These are phyloP conservation scores for Lochmaea capreae DNA, from an alignment of 2,888 invertebrate species.

Conservation along the genomic window DNA sequence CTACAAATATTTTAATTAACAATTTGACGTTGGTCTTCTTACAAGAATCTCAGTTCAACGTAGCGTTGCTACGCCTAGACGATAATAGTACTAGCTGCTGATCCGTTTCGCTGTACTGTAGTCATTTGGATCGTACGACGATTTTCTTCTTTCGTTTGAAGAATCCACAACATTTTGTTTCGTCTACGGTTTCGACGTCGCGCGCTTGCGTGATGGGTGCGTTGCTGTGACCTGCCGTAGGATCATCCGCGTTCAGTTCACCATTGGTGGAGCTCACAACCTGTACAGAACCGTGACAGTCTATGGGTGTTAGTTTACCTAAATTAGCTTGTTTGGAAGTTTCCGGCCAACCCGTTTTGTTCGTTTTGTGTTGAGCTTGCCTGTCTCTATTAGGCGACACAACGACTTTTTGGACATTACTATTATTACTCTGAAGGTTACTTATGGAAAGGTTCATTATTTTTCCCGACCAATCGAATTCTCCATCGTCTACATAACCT, in stretches of 20 bases:
- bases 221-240: constrained; percentile 96
- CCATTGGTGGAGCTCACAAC: constrained; percentile 98
- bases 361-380: constrained; percentile 79
- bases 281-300: constrained; percentile 97
- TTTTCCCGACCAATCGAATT: constrained; percentile 96
- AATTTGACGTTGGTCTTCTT: constrained; percentile 60
- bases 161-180: constrained; percentile 99
- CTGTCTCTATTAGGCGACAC: constrained; percentile 91
- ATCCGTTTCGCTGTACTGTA: constrained; percentile 66
- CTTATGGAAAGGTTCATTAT: constrained; percentile 86
- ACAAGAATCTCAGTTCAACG: constrained; percentile 55
- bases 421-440: constrained; percentile 91
- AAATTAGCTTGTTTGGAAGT: constrained; percentile 84
- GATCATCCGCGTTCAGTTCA: constrained; percentile 94
- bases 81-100: constrained; percentile 65
- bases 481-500: constrained; percentile 89
- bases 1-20: constrained; percentile 60
- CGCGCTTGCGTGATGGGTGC: constrained; percentile 94
- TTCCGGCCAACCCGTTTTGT: constrained; percentile 87
- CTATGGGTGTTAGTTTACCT: constrained; percentile 91
- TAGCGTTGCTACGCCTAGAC: constrained; percentile 65
- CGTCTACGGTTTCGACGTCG: constrained; percentile 95
- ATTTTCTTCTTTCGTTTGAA: constrained; percentile 99
- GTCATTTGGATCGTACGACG: constrained; percentile 67
- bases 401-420: constrained; percentile 91